phyloP scores from a whole-genome alignment of 1,140 invertebrate genomes.

The Maniola jurtina region DNA sequence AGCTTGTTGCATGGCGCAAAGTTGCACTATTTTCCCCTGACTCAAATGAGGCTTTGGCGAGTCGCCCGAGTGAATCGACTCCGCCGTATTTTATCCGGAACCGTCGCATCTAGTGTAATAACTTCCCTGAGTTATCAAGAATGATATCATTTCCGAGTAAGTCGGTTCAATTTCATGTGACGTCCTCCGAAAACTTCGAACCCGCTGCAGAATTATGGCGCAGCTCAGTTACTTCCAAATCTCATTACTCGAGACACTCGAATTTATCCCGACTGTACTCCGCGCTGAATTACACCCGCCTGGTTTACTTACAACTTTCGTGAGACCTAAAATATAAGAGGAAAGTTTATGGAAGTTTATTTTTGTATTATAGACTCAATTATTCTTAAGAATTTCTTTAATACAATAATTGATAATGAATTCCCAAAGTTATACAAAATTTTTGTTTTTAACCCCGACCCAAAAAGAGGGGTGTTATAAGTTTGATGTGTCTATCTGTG shows the following conservation, averaged over 20 bases:
- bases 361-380: neutral
- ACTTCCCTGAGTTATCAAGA: conserved; percentile 7
- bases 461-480: too few species aligned
- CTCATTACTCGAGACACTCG: conserved; percentile 12
- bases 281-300: neutral
- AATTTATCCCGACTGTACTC: conserved; percentile 9
- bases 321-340: neutral
- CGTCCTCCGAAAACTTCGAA: conserved; percentile 11
- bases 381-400: neutral
- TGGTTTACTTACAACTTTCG: neutral
- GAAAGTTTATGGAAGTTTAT: neutral
- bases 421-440: too few species aligned
- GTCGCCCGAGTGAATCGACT: neutral
- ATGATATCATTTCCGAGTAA: conserved; percentile 16
- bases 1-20: too few species aligned
- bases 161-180: conserved; percentile 15
- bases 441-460: too few species aligned
- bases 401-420: too few species aligned
- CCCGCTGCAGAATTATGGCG: conserved; percentile 13
- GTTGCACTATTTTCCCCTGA: too few species aligned
- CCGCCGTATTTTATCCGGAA: neutral
- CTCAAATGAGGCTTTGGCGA: too few species aligned
- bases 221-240: conserved; percentile 15
- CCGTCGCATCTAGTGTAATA: neutral
- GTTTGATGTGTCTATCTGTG: too few species aligned